Evolutionary conservation across 2,113 vertebrate species (phyloP).

Genomic region (Pungitius pungitius): DNA sequence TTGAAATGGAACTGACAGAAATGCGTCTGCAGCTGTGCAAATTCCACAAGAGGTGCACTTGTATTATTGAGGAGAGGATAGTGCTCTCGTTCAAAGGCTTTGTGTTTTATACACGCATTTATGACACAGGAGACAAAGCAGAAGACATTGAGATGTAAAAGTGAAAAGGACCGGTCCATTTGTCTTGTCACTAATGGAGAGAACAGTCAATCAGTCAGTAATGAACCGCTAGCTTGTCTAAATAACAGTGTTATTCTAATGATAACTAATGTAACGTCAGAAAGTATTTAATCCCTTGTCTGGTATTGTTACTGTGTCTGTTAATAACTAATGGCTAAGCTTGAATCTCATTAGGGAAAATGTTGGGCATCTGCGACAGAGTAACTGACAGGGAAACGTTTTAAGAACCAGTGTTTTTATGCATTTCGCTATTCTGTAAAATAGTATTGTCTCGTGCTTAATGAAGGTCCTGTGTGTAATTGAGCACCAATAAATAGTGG

Average conservation of each 20-base stretch:
- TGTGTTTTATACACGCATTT: conserved; percentile 26
- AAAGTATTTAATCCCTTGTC: conserved; percentile 34
- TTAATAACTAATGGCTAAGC: conserved; percentile 22
- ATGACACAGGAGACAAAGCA: conserved; percentile 33
- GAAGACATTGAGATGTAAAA: conserved; percentile 25
- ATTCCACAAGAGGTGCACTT: conserved; percentile 44
- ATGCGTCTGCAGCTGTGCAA: conserved; percentile 63
- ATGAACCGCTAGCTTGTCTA: conserved; percentile 21
- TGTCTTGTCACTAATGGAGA: conserved; percentile 32
- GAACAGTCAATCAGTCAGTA: conserved; percentile 21
- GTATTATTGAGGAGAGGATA: conserved; percentile 18
- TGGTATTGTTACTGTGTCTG: conserved; percentile 23
- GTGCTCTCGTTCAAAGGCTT: conserved; percentile 22
- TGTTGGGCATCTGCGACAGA: background rate
- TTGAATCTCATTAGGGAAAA: conserved; percentile 3
- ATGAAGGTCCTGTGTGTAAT: background rate
- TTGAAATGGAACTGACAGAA: conserved; percentile 46
- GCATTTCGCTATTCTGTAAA: background rate
- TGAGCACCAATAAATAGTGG: background rate
- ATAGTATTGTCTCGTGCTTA: background rate
- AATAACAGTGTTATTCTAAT: conserved; percentile 38
- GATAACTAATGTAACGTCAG: conserved; percentile 38
- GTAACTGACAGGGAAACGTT: too few relatives aligned
- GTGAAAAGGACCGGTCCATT: conserved; percentile 36
- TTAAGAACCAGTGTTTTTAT: background rate